Percentiles rank a stretch among this genome's conserved stretches.
phyloP scores from a whole-genome alignment of 2,888 invertebrate genomes.

The Opisthograptis luteolata region DNA sequence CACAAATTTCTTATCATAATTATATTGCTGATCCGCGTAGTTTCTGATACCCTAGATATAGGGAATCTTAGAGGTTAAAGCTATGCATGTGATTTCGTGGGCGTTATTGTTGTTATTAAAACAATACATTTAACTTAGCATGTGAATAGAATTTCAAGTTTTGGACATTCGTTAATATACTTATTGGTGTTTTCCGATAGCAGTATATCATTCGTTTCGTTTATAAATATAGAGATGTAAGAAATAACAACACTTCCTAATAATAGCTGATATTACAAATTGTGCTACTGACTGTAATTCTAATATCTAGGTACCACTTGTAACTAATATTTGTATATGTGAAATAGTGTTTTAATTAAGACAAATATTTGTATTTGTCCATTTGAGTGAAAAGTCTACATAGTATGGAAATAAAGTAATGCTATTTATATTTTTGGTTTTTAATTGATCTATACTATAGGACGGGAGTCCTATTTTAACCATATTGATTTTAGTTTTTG shows the following conservation, averaged over 20 bases:
- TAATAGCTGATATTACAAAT: neutral
- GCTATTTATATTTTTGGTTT: slow-evolving; percentile 2
- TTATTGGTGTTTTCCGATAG: neutral
- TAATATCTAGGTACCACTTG: neutral
- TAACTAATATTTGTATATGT: slow-evolving; percentile 8
- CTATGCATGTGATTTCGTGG: no score
- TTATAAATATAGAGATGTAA: neutral
- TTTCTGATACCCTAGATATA: no score
- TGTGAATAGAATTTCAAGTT: no score
- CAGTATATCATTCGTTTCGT: neutral
- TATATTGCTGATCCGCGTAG: no score
- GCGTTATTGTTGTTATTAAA: no score
- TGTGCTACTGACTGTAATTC: slow-evolving; percentile 17
- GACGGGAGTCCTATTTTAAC: neutral
- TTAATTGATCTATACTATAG: neutral
- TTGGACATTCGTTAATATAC: neutral
- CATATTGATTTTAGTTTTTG: no score
- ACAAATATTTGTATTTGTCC: slow-evolving; percentile 21
- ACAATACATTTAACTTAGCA: no score
- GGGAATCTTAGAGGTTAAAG: no score
- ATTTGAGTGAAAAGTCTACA: slow-evolving; percentile 6
- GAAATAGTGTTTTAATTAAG: slow-evolving; percentile 24
- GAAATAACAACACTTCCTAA: neutral
- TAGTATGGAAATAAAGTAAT: slow-evolving; percentile 14
- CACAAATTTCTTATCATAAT: no score